Conservation (phyloP, 2,888 invertebrate species). For the Nomada fabriciana region DNA sequence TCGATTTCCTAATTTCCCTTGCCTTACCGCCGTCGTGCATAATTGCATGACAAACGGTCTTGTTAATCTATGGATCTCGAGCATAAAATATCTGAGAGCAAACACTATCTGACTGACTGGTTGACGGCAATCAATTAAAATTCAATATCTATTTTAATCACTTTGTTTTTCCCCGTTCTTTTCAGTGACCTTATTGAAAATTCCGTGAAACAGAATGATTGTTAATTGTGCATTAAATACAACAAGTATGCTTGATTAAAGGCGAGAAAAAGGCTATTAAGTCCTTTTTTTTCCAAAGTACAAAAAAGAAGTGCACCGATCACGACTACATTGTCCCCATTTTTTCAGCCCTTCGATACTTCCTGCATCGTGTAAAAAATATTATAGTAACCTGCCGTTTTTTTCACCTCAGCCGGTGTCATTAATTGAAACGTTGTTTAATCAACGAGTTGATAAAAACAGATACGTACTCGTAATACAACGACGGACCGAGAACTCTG, state of each 20-base stretch:
- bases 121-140: too few species aligned
- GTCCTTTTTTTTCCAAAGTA: background rate
- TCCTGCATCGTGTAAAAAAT: constrained; percentile 3
- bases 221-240: too few species aligned
- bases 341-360: constrained; percentile 11
- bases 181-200: too few species aligned
- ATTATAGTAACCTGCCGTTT: constrained; percentile 2
- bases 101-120: too few species aligned
- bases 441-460: background rate
- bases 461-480: background rate
- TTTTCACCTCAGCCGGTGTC: background rate
- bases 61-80: too few species aligned
- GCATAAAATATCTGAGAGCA: background rate
- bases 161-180: too few species aligned
- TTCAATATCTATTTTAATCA: too few species aligned
- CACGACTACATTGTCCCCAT: constrained; percentile 22
- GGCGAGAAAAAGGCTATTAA: constrained; percentile 2
- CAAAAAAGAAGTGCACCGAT: constrained; percentile 17
- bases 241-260: background rate
- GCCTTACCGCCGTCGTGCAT: background rate
- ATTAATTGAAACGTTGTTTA: constrained; percentile 48
- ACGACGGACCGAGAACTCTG: background rate
- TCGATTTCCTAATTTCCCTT: constrained; percentile 38
- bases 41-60: background rate
- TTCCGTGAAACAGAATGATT: too few species aligned